Conservation (phyloP, 2,888 invertebrate genomes). For the Thymelicus acteon region DNA sequence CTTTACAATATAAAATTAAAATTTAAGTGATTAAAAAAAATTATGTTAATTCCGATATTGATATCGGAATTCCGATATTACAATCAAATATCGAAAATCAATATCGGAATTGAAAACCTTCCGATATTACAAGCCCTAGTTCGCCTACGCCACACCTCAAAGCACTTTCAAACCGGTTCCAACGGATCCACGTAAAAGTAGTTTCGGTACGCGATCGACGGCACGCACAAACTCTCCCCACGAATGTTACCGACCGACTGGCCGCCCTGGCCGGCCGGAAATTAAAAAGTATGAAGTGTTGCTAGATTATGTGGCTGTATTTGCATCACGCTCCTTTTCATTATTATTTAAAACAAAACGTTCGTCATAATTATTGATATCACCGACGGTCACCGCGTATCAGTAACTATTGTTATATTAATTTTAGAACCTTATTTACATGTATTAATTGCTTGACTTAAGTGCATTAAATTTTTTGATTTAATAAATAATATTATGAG, state of each 20-base stretch:
- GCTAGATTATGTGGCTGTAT: constrained; percentile 47
- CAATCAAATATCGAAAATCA: too few species aligned
- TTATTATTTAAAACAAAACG: constrained; percentile 39
- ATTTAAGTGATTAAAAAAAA: too few species aligned
- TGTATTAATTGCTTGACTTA: too few species aligned
- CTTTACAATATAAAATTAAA: too few species aligned
- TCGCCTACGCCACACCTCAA: constrained; percentile 76
- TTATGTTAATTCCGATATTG: too few species aligned
- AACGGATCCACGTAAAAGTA: constrained; percentile 74
- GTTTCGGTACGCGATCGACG: constrained; percentile 50
- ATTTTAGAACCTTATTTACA: too few species aligned
- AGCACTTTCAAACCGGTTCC: constrained; percentile 79
- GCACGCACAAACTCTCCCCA: constrained; percentile 52
- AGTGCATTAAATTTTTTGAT: too few species aligned
- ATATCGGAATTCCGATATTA: too few species aligned
- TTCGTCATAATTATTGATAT: constrained; percentile 31
- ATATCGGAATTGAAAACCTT: too few species aligned
- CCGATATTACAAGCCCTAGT: too few species aligned
- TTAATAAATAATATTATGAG: too few species aligned
- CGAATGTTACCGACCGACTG: constrained; percentile 59
- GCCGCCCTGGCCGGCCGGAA: constrained; percentile 55
- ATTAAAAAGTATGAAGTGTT: constrained; percentile 63
- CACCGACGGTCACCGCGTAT: background rate
- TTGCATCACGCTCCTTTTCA: constrained; percentile 1
- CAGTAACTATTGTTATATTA: too few species aligned